Base-by-base conservation (phyloP, 2,797 vertebrate species). In the Emys orbicularis region DNA sequence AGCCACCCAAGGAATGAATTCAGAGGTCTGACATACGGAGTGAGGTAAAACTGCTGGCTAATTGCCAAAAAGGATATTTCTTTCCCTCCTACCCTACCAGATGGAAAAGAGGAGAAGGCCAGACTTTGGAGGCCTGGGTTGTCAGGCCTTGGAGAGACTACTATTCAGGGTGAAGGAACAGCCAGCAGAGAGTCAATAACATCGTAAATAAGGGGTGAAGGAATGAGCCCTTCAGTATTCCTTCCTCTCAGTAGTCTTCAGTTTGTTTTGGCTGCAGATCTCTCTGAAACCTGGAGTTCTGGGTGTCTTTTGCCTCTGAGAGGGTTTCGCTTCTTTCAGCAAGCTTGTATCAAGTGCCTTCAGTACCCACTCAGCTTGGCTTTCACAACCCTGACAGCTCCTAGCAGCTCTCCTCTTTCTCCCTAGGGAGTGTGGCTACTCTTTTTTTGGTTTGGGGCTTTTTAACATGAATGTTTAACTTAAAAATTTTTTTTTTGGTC, bases 391-490 rank as follows among this genome's bases (percentile, higher is more conserved):
- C 72, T 74, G 41, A 74, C 68, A 6, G 3, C 12, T 65, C 41
- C 4, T 74, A 41, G 23, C 12, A 74, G 23, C 25, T 44, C 41
- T 74, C 41, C 72, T 25, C 37, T 41, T 44, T 74, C 11, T 74
- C 37, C 5, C 21, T 12, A 74, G 41, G 6, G 4, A 41, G 23
- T 12, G 41, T 44, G 5, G 23, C 72, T 74, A 12, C 21, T 1
- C 13, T 54, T 37, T 54, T 37, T n/a, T 52, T 13, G 37, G 3
- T 34, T 23, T 0, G 27, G 80, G 86, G 2, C 21, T 53, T 52
- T 59, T 57, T 13, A 54, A 1, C 3, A 1, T 3, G 12, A 65
- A 83, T 9, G 6, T 25, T 94, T 50, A 8, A 4, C 8, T 0
- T 54, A 10, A 54, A 54, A 56, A 93, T 56, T 6, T 21, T 54